Conservation (phyloP, 2,113 vertebrate genomes). For the Odocoileus hemionus region DNA sequence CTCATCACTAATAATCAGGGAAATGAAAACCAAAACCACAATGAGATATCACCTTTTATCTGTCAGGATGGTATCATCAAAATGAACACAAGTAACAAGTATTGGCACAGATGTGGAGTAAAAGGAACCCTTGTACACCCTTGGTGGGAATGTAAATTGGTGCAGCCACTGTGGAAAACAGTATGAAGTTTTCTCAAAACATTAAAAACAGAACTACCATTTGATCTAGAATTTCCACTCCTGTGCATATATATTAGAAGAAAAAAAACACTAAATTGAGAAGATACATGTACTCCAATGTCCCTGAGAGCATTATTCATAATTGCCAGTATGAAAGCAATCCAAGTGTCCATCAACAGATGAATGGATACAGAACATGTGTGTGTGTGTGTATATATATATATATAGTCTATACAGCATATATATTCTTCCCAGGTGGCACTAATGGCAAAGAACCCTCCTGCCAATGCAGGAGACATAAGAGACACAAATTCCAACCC, state of each 20-base stretch:
- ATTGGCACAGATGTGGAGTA: background rate
- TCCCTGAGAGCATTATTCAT: background rate
- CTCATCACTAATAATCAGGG: background rate
- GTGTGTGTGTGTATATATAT: rapidly evolving
- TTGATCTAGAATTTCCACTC: background rate
- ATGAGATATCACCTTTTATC: background rate
- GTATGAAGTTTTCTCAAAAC: background rate
- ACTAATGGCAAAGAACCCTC: background rate
- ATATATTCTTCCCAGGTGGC: background rate
- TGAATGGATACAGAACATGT: background rate
- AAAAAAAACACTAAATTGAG: background rate
- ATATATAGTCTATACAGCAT: background rate
- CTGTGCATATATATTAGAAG: background rate
- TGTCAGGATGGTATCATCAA: background rate
- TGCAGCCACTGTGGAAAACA: background rate
- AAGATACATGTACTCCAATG: background rate
- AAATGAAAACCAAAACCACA: background rate
- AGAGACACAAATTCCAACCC: background rate
- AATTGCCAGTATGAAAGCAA: background rate
- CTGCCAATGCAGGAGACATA: background rate
- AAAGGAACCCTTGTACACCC: background rate
- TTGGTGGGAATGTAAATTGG: background rate
- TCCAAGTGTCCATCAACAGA: background rate
- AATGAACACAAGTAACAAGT: background rate
- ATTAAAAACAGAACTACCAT: background rate